Base-by-base conservation (phyloP, 2,113 vertebrate genomes). In the Saguinus midas region DNA sequence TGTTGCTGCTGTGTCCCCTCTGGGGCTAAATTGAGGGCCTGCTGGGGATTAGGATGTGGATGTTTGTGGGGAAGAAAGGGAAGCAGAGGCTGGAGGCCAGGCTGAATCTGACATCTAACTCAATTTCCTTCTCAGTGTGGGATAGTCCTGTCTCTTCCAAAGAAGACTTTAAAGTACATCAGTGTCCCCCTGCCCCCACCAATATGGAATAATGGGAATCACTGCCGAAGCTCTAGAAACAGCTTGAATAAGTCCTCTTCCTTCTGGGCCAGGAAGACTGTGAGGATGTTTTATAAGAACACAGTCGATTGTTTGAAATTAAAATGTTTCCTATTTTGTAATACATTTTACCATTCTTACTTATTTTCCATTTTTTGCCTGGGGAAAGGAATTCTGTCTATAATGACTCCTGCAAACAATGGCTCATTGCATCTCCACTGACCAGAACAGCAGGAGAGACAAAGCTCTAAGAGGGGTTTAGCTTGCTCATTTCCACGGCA, bases 301-400 rank as follows among this genome's bases (percentile, higher is more conserved):
- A 40, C 21, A 37, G n/a, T 20, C 18, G 68, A 66, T 6, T 11
- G 37, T 75, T 80, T 82, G 66, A 64, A 29, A 55, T 86, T 4
- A 18, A 78, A 55, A 13, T n/a, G 5, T 93, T 91, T 85, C 35
- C 76, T 73, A 61, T 95, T 89, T 52, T 40, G 43, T 73, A 94
- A 84, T 18, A 68, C 9, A 88, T n/a, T 43, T 52, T 50, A 2
- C 66, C 8, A 1, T 72, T 87, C 43, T 87, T 43, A 6, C 6
- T 79, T 35, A 17, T 20, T 73, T 87, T 79, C 25, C 17, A 0
- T 21, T 25, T 86, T 52, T 32, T 75, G 32, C 8, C 25, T 52
- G 13, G 78, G 72, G 58, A 57, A 66, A 87, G 21, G 29, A n/a
- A 10, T 92, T 55, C 25, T 80, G 27, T 40, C 2, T 66, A 20